Evolutionary conservation across 2,113 vertebrate species (phyloP), one percentile per base, ranked within the genome.

Genomic region (Morone saxatilis): DNA sequence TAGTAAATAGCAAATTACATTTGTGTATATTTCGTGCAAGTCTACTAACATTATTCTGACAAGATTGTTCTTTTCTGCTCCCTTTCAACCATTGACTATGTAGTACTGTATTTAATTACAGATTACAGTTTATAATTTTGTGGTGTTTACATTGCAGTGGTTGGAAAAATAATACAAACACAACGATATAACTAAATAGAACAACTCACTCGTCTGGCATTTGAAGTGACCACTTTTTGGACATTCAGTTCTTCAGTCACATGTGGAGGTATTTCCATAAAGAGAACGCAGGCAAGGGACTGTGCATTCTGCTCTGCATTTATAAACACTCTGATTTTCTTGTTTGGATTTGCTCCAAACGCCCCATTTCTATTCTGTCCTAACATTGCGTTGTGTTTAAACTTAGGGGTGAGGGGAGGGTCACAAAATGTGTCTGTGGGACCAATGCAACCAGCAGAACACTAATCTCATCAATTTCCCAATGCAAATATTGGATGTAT

Each of bases 391-490:
- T 57, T 68, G 67, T 93, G 91, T 94, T 92, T 92, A 88, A 82
- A 91, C 22, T 77, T 22, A 50, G 78, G 77, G 85, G 80, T 87
- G 73, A 85, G 74, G 16, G 11, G 45, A 56, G 81, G 86, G 81
- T 90, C 83, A 71, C 20, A 36, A n/a, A 50, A 50, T 25, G 47
- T 20, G 59, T 86, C 36, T 79, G 63, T 41, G 76, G 45, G 78
- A 78, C 31, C 62, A 16, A 36, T 59, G 50, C 16, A 14, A 56
- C 47, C 76, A 73, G 25, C 82, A 73, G 7, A 83, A 79, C 78
- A 43, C 78, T 93, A 90, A 91, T 89, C 86, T 89, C 77, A 77
- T 91, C 89, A 86, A 91, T 88, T 89, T 86, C 82, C 85, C 84
- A 76, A 63, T 50, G 73, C 88, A 93, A 94, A 94, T 89, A 91